A percentile compares a stretch with the other conserved stretches of the same genome.
phyloP scores from a whole-genome alignment of 2,888 invertebrate genomes.

The Amorpha juglandis region DNA sequence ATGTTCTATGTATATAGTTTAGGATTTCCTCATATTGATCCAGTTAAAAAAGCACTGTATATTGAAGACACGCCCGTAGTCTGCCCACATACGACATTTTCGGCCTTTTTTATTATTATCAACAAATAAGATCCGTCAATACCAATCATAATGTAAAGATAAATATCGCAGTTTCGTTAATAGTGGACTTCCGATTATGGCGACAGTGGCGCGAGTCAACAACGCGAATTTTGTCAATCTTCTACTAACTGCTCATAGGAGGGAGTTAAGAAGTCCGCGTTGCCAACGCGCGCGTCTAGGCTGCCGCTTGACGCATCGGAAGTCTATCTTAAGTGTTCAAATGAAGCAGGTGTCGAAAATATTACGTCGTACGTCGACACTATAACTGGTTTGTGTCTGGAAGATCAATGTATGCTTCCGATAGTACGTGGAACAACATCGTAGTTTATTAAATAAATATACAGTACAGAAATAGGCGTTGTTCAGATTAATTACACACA shows the following conservation, averaged over 20 bases:
- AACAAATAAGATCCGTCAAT: not conserved
- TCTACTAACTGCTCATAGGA: no score
- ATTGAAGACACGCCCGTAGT: not conserved
- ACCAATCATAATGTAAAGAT: not conserved
- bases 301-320: no score
- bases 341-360: constrained; percentile 1
- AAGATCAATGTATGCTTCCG: constrained; percentile 10
- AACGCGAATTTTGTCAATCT: no score
- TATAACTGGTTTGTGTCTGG: not conserved
- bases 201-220: no score
- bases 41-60: no score
- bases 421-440: not conserved
- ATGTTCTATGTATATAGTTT: no score
- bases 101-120: not conserved
- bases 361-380: not conserved
- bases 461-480: not conserved
- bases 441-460: constrained; percentile 12
- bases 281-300: no score
- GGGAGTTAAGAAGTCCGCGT: no score
- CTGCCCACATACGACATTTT: no score
- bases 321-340: no score
- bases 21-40: no score
- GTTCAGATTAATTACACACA: constrained; percentile 5
- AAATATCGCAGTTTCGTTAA: no score
- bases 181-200: not conserved